Conservation (phyloP, 2,888 invertebrate genomes). For the Hydrotaea cyrtoneurina region DNA sequence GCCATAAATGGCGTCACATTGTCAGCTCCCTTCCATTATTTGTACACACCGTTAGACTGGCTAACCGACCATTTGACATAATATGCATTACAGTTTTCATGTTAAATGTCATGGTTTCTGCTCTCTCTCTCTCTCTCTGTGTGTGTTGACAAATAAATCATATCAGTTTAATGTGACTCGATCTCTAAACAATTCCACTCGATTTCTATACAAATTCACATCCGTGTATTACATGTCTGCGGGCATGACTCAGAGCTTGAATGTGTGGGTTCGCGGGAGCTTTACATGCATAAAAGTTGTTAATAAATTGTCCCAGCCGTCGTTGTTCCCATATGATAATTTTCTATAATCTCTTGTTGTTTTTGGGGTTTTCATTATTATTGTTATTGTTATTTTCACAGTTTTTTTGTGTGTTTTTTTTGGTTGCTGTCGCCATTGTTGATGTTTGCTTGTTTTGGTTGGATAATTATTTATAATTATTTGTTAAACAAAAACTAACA, state of each 20-base stretch:
- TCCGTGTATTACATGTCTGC: background rate
- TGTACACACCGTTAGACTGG: background rate
- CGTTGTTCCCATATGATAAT: background rate
- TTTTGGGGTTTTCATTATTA: background rate
- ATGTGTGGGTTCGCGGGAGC: background rate
- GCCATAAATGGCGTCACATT: slow-evolving; percentile 72
- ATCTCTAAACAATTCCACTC: background rate
- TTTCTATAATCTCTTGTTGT: background rate
- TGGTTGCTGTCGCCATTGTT: background rate
- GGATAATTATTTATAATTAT: slow-evolving; percentile 7
- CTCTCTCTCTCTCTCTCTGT: background rate
- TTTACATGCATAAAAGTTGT: background rate
- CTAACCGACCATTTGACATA: background rate
- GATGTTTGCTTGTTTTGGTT: slow-evolving; percentile 1
- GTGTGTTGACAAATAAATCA: slow-evolving; percentile 20
- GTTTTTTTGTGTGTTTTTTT: background rate
- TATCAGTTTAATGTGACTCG: background rate
- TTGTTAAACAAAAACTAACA: background rate
- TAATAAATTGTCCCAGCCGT: background rate
- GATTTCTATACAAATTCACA: background rate
- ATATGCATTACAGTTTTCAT: background rate
- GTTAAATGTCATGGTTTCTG: slow-evolving; percentile 13
- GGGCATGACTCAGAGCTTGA: too few relatives aligned
- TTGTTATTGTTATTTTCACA: background rate
- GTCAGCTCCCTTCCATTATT: slow-evolving; percentile 66